Conservation (phyloP, 2,888 invertebrate species). For the Pseudococcus longispinus region DNA sequence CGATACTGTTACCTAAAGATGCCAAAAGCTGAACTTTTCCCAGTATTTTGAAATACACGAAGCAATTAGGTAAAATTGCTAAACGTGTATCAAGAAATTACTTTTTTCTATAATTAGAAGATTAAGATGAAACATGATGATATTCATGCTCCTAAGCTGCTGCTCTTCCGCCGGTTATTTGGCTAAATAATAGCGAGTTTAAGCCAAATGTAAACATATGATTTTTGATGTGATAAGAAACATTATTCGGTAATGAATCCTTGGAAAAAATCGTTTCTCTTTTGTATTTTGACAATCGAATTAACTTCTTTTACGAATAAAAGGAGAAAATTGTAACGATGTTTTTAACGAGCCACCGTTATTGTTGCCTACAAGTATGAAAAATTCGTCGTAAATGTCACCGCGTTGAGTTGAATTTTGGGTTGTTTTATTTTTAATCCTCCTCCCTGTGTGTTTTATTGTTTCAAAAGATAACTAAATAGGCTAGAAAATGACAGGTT, state of each 20-base stretch:
- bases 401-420: not conserved
- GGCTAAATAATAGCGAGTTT: not conserved
- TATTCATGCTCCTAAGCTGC: not conserved
- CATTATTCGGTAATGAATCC: not conserved
- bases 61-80: not conserved
- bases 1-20: not conserved
- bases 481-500: not conserved
- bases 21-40: not conserved
- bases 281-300: not conserved
- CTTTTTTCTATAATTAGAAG: not conserved
- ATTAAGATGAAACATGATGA: not conserved
- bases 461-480: not conserved
- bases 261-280: not conserved
- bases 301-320: not conserved
- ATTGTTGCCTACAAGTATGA: not conserved
- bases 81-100: not conserved
- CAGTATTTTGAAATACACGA: not conserved
- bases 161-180: not conserved
- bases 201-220: not conserved
- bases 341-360: not conserved
- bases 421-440: not conserved
- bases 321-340: not conserved
- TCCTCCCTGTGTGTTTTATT: not conserved
- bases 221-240: constrained; percentile 1
- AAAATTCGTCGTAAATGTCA: not conserved